Evolutionary conservation across 2,888 invertebrate genomes (phyloP), one percentile per base, ranked within the genome.

Genomic region (Conus canariensis): DNA sequence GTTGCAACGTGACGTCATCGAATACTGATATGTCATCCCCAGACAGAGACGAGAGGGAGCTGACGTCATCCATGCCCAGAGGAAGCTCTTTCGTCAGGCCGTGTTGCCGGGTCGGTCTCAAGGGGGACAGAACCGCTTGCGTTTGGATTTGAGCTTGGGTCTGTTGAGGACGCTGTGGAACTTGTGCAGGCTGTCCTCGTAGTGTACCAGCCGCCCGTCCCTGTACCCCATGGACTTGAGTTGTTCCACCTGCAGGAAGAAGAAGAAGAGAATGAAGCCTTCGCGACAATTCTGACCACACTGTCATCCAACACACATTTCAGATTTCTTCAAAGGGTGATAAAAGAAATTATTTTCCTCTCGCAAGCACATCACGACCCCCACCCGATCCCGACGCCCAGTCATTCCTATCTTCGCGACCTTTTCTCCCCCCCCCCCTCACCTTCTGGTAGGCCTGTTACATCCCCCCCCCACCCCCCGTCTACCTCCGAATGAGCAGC

Each of bases 191-290:
- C 86, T 88, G 58, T 80, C 82, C 45, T 86, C 22, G 74, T 88
- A 87, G 58, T 90, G 90, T 30, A 91, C 88, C 25, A 91, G 90
- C 70, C 87, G 56, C 19, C 90, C 90, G 59, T 89, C 90, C 12
- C 83, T 85, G 74, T 70, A 89, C 77, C 85, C 91, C 83, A 58
- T 85, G 22, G n/a, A 89, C 85, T 70, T 91, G 74, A 80, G 80
- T 64, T 87, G 45, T 67, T 85, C 90, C 70, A 74, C 74, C 87
- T 87, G 87, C 7, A n/a, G 14, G 19, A 14, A 22, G 19, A 9
- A 56, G 10, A 82, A 82, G 12, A 82, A 82, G 56, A 82, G 30
- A 82, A 16, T 82, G 22, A 19, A 16, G 10, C 12, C 10, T 64
- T 64, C 60, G 10, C 16, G 12, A 64, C 16, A 10, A 64, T 14